phyloP scores from a whole-genome alignment of 2,113 vertebrate genomes.

The Diadophis punctatus region DNA sequence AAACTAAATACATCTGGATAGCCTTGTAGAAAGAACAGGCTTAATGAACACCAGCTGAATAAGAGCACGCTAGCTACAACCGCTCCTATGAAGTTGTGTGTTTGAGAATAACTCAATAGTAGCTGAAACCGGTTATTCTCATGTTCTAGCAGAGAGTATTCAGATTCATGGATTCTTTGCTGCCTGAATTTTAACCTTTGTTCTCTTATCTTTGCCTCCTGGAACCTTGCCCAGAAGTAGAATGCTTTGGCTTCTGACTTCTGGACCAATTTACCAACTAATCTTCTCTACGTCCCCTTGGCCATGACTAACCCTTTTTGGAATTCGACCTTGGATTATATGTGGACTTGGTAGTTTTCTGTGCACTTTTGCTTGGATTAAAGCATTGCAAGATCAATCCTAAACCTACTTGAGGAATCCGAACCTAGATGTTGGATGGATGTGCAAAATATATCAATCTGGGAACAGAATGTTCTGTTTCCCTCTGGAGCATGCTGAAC shows the following conservation, averaged over 20 bases:
- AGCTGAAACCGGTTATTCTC: not conserved
- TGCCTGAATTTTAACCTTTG: not conserved
- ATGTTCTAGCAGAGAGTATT: not conserved
- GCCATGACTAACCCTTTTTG: not conserved
- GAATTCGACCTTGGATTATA: not conserved
- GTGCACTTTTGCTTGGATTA: not conserved
- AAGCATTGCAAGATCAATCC: not conserved
- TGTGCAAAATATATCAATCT: not conserved
- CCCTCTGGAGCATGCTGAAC: not conserved
- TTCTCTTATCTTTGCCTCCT: not conserved
- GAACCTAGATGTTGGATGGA: not conserved
- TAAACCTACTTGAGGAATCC: not conserved
- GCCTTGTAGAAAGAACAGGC: not conserved
- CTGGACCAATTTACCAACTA: not conserved
- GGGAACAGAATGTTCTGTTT: not conserved
- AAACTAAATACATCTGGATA: not conserved
- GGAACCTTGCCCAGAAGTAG: not conserved
- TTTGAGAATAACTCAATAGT: not conserved
- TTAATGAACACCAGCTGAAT: not conserved
- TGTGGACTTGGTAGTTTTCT: not conserved
- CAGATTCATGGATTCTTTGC: not conserved
- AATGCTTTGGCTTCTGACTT: not conserved
- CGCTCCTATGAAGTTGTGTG: not conserved
- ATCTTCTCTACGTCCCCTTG: not conserved
- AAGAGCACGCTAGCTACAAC: not conserved